Percentiles rank a stretch among this genome's conserved stretches.
Conservation (phyloP, 2,888 invertebrate species). For the Eilema depressum region DNA sequence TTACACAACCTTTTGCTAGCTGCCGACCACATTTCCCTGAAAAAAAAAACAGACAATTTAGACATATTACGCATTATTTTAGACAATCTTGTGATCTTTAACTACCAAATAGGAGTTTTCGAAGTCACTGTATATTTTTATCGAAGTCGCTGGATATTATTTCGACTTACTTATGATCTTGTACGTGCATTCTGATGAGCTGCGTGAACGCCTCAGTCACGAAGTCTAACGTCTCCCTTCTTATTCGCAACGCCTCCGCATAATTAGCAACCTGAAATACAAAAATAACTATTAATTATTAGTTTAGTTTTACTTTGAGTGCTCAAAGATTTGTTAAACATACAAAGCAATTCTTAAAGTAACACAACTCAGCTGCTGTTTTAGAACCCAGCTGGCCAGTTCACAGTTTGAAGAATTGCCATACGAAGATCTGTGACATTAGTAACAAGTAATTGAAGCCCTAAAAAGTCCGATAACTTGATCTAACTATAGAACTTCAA, state of each 20-base stretch:
- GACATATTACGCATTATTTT: background rate
- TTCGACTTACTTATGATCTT: constrained; percentile 88
- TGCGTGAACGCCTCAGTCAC: constrained; percentile 96
- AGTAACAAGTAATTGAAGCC: too few species aligned
- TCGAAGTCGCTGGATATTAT: constrained; percentile 7
- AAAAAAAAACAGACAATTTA: background rate
- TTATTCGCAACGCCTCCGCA: constrained; percentile 93
- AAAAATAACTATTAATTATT: background rate
- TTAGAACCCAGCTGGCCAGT: too few species aligned
- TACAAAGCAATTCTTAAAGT: background rate
- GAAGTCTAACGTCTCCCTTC: constrained; percentile 95
- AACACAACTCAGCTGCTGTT: too few species aligned
- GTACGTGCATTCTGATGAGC: constrained; percentile 94
- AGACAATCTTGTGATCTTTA: background rate
- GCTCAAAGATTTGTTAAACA: background rate
- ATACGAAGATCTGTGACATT: too few species aligned
- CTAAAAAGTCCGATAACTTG: too few species aligned
- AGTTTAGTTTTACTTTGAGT: background rate
- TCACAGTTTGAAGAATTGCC: too few species aligned
- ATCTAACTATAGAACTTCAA: background rate
- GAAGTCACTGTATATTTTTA: too few species aligned
- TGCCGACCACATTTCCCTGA: constrained; percentile 94
- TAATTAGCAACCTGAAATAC: constrained; percentile 76
- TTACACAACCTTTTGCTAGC: constrained; percentile 94
- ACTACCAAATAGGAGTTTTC: too few species aligned